phyloP scores from a whole-genome alignment of 2,113 vertebrate species.

The Periophthalmodon schlosseri region DNA sequence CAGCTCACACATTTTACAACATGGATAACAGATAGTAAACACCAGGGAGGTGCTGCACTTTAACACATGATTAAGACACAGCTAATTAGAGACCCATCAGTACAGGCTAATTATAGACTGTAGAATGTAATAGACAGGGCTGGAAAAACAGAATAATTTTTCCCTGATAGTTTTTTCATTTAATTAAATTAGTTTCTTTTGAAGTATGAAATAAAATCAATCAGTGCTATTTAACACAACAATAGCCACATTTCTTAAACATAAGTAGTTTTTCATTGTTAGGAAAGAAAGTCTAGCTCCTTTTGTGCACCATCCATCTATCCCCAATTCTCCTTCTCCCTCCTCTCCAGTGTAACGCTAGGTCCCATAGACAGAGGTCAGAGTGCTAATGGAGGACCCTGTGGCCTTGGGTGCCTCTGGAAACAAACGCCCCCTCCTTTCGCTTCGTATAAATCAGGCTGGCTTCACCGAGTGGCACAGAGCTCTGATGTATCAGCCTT shows the following conservation, averaged over 20 bases:
- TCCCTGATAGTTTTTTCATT: too few species aligned
- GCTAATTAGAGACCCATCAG: slow-evolving; percentile 75
- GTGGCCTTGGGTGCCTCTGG: slow-evolving; percentile 75
- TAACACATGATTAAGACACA: slow-evolving; percentile 74
- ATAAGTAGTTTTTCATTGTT: slow-evolving; percentile 66
- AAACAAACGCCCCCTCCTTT: slow-evolving; percentile 69
- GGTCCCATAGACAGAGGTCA: slow-evolving; percentile 76
- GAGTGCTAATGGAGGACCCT: slow-evolving; percentile 80
- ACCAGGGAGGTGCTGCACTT: slow-evolving; percentile 68
- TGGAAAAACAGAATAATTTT: too few species aligned
- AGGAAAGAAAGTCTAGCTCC: slow-evolving; percentile 36
- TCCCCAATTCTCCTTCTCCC: slow-evolving; percentile 54
- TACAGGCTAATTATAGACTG: slow-evolving; percentile 37
- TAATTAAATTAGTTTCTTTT: too few species aligned
- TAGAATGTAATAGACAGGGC: slow-evolving; percentile 52
- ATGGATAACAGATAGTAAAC: slow-evolving; percentile 77
- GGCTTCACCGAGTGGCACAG: slow-evolving; percentile 65
- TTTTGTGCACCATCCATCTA: slow-evolving; percentile 54
- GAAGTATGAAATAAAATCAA: too few species aligned
- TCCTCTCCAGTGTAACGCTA: slow-evolving; percentile 56
- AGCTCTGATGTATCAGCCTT: slow-evolving; percentile 73
- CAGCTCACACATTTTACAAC: slow-evolving; percentile 75
- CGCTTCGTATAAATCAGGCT: slow-evolving; percentile 79
- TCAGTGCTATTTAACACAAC: too few species aligned
- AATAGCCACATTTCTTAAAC: slow-evolving; percentile 41